These are phyloP conservation scores for Calliphora vomitoria DNA, from an alignment of 2,888 invertebrate genomes.

Conservation along the genomic window DNA sequence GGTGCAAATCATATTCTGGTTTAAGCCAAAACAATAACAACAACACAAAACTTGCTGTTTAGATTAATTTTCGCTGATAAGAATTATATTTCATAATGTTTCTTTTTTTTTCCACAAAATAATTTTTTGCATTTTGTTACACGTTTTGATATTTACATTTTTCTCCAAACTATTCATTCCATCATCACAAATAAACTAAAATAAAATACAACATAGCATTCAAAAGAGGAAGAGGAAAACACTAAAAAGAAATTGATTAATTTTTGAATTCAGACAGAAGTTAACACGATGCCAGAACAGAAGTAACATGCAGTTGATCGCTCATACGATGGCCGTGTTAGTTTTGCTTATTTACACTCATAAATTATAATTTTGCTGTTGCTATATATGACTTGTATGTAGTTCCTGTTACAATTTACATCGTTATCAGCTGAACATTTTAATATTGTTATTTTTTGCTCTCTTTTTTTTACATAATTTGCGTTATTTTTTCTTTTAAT, in stretches of 20 bases:
- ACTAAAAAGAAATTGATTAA: constrained; percentile 61
- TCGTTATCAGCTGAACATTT: constrained; percentile 47
- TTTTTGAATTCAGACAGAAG: constrained; percentile 58
- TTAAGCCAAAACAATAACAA: background rate
- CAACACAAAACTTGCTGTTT: background rate
- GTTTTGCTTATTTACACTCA: constrained; percentile 18
- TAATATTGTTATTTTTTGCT: constrained; percentile 6
- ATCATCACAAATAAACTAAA: constrained; percentile 3
- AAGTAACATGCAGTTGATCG: constrained; percentile 4
- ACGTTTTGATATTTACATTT: constrained; percentile 9
- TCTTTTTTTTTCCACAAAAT: background rate
- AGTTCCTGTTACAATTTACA: constrained; percentile 41
- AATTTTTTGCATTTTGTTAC: constrained; percentile 1
- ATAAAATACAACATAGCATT: too few species aligned
- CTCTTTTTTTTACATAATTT: constrained; percentile 24
- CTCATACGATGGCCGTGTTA: background rate
- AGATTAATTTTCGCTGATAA: constrained; percentile 59
- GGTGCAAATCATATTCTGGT: background rate
- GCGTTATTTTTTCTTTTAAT: constrained; percentile 18
- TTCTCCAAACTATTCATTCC: background rate
- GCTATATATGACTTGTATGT: too few species aligned
- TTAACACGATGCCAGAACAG: constrained; percentile 53
- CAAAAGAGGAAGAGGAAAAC: background rate
- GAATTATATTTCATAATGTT: constrained; percentile 32
- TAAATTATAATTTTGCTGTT: constrained; percentile 36